Percentiles rank a stretch among this genome's conserved stretches.
phyloP scores from a whole-genome alignment of 1,140 invertebrate genomes.

The Saccostrea glomerata region DNA sequence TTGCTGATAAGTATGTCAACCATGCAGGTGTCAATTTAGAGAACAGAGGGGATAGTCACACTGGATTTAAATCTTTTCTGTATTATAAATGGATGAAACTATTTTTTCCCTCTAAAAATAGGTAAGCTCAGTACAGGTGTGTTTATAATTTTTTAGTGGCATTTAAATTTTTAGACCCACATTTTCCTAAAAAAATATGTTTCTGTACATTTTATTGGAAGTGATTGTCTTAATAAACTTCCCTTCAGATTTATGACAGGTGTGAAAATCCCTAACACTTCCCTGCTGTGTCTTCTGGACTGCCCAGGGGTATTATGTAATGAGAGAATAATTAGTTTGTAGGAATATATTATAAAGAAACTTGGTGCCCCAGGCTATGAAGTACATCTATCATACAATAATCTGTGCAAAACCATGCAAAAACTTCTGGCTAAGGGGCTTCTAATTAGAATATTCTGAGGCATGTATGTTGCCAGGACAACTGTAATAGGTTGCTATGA shows the following conservation, averaged over 20 bases:
- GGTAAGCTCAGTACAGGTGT: not conserved
- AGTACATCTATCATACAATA: not conserved
- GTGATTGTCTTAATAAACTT: not conserved
- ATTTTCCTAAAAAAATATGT: not conserved
- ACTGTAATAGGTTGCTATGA: conserved; percentile 64
- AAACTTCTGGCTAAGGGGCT: conserved; percentile 29
- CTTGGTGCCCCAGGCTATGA: conserved; percentile 1
- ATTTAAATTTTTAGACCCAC: not conserved
- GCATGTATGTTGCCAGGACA: conserved; percentile 57
- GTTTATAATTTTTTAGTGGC: not conserved
- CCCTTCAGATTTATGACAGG: conserved; percentile 14
- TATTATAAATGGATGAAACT: not conserved
- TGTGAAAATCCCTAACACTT: conserved; percentile 3
- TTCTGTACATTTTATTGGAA: not conserved
- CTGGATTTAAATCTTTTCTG: not conserved
- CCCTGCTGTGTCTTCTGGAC: conserved; percentile 13
- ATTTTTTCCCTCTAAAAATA: conserved; percentile 3
- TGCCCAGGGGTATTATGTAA: conserved; percentile 23
- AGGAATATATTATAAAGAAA: not conserved
- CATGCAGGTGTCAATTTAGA: conserved; percentile 17
- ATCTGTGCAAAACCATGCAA: conserved; percentile 15
- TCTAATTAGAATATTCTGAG: conserved; percentile 38
- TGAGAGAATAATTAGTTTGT: conserved; percentile 25
- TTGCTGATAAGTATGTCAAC: conserved; percentile 33
- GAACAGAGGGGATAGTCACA: not conserved